These are phyloP conservation scores for Apantesis nais DNA, from an alignment of 2,888 invertebrate species.

Conservation along the genomic window DNA sequence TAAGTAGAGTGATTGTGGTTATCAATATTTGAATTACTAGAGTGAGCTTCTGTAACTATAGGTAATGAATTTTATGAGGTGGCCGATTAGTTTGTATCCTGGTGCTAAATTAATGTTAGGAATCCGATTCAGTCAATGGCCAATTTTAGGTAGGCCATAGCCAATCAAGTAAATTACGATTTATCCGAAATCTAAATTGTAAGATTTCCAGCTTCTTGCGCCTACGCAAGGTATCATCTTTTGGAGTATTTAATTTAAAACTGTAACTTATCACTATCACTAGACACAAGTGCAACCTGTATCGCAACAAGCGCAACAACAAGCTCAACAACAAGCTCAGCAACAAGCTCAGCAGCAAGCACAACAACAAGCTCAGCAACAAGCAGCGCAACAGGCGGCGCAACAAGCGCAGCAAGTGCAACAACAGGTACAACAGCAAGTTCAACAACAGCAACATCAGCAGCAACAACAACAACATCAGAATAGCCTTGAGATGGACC, in stretches of 20 bases:
- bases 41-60: neutral
- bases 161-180: neutral
- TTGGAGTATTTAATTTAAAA: conserved; percentile 5
- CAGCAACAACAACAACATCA: conserved; percentile 69
- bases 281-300: conserved; percentile 36
- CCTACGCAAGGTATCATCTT: conserved; percentile 9
- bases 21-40: too few relatives aligned
- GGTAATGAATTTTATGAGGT: too few relatives aligned
- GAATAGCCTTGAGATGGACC: conserved; percentile 71
- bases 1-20: too few relatives aligned
- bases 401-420: conserved; percentile 59
- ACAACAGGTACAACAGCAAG: conserved; percentile 11
- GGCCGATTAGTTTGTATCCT: too few relatives aligned
- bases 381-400: conserved; percentile 51
- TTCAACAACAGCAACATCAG: conserved; percentile 62
- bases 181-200: neutral
- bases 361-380: conserved; percentile 46
- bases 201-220: neutral
- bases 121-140: neutral
- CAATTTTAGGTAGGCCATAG: neutral
- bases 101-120: neutral
- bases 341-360: conserved; percentile 70
- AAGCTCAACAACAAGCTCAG: conserved; percentile 35
- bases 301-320: conserved; percentile 70
- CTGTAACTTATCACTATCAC: neutral